Base-by-base conservation (phyloP, 2,797 vertebrate species). In the Sebastiscus tertius region DNA sequence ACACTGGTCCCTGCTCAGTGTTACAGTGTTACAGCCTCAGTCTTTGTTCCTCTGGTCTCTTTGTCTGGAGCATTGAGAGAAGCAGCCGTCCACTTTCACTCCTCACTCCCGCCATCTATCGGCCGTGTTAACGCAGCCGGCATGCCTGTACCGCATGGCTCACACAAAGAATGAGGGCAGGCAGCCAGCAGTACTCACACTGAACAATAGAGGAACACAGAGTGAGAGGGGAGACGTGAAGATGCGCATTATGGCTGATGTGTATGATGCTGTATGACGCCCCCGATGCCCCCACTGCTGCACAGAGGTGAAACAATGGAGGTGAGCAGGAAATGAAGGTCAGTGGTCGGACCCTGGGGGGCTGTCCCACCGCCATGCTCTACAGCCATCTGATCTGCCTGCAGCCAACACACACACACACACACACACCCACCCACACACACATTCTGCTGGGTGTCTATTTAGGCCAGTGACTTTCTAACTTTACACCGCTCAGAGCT, bases 81-180 rank as follows among this genome's bases (percentile, higher is more conserved):
- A 61, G 46, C 22, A 56, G 49, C 42, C 46, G 13, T 79, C 61
- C 27, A 69, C 16, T 65, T 86, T 39, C 42, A n/a, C 67, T 84
- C 64, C 86, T 88, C 86, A 69, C 75, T 85, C 67, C 52, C 77
- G 70, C 90, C 92, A 92, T 89, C 92, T 94, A 84, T 69, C 87
- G 91, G 89, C 58, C 2, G 39, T 27, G 46, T 24, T 31, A 14
- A 2, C 2, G 26, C 29, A 14, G 77, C 72, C 56, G n/a, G 69
- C 29, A 12, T 33, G 65, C n/a, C 71, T 9, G 29, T 34, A 52
- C 63, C 13, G 10, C 60, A 29, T 56, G 65, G 68, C 79, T 60
- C 63, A 71, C 58, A 84, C 77, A 81, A 77, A 83, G 77, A 79
- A 75, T 56, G 33, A 75, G 61, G 73, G 81, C 56, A 77, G 52